phyloP scores from a whole-genome alignment of 2,888 invertebrate species.

The Drepana falcataria region DNA sequence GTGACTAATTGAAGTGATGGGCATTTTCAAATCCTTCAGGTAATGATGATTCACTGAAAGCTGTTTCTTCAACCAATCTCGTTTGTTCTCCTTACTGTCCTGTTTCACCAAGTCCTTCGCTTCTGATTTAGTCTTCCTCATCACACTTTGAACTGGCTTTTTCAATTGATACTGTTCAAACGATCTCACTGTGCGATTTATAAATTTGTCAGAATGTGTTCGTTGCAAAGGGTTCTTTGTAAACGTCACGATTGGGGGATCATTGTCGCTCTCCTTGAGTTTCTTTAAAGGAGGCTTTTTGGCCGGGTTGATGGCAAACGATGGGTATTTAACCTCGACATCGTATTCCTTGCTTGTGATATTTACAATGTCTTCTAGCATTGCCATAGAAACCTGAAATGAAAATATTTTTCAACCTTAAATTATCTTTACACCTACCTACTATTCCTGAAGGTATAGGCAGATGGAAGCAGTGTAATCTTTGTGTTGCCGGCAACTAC shows the following conservation, averaged over 20 bases:
- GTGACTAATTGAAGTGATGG: constrained; percentile 90
- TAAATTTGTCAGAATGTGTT: constrained; percentile 54
- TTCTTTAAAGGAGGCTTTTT: constrained; percentile 18
- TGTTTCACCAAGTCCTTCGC: constrained; percentile 54
- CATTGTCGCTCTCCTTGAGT: constrained; percentile 26
- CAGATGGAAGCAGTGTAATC: too few relatives aligned
- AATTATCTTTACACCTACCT: neutral
- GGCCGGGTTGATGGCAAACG: constrained; percentile 31
- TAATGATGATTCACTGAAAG: constrained; percentile 82
- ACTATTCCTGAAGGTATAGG: too few relatives aligned
- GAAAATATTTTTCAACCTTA: constrained; percentile 3
- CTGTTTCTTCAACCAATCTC: constrained; percentile 71
- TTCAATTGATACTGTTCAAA: constrained; percentile 45
- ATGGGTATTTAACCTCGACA: constrained; percentile 42
- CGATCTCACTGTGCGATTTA: constrained; percentile 28
- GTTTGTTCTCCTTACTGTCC: constrained; percentile 60
- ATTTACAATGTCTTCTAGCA: constrained; percentile 77
- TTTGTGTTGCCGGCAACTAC: too few relatives aligned
- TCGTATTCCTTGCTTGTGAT: constrained; percentile 37
- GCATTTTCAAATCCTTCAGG: constrained; percentile 84
- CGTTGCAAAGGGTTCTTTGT: constrained; percentile 42
- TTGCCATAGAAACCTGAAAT: constrained; percentile 81
- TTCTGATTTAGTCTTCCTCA: constrained; percentile 46
- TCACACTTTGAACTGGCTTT: constrained; percentile 35
- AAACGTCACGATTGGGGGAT: constrained; percentile 45